Base-by-base conservation (phyloP, 2,113 vertebrate genomes). In the Cephalophus harveyi region DNA sequence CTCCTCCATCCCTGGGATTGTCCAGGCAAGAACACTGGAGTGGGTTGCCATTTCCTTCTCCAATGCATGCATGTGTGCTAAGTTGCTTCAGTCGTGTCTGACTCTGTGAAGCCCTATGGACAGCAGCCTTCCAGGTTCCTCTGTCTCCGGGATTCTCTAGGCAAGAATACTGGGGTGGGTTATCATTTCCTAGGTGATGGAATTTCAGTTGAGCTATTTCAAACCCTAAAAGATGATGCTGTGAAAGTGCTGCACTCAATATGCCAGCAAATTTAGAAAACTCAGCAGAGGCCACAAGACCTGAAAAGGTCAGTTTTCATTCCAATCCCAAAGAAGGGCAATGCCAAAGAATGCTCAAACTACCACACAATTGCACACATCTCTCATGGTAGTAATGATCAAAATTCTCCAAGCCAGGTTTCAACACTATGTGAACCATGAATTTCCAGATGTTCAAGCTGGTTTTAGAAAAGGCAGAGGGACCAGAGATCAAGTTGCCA, bases 1-100 rank as follows among this genome's bases (percentile, higher is more conserved):
- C 16, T 2, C 33, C 33, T 2, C 62, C 0, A 0, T n/a, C 62
- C 15, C 16, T n/a, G 33, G 62, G 7, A n/a, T n/a, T 64, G 7
- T 64, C 62, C 33, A 64, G 33, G 62, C 15, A 64, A 64, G 15
- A n/a, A 64, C 2, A 64, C 30, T 64, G 15, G 59, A 14, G 27
- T 30, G 59, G 27, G 27, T 30, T 60, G 59, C 59, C 27, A 60
- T 60, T 60, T 60, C 59, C 59, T 60, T 14, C 59, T 60, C 27
- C 5, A 13, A 30, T 30, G 12, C 59, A 6, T 30, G 27, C 59
- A 60, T 28, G 12, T 13, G 5, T 60, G 27, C 27, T 60, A 59
- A 59, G 59, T 60, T 2, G 12, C 27, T 60, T 28, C 59, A 60
- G 59, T 28, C 11, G 0, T 60, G 59, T 60, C 27, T 27, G 5